Evolutionary conservation across 2,113 vertebrate genomes (phyloP).

Genomic region (Lepus americanus): DNA sequence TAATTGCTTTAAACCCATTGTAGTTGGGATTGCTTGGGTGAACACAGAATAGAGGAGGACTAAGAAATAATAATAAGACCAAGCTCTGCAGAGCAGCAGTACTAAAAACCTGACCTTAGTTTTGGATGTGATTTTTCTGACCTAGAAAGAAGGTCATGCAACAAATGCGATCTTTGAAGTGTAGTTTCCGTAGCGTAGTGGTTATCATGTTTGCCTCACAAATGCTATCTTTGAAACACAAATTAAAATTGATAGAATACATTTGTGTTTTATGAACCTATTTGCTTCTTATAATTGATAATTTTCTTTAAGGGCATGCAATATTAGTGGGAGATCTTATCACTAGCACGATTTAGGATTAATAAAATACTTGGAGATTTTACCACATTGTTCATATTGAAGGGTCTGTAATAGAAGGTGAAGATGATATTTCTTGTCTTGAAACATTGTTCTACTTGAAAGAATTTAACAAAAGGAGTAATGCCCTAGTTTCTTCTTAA

Average conservation of each 20-base stretch:
- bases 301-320: background rate
- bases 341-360: background rate
- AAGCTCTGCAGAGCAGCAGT: slow-evolving; percentile 37
- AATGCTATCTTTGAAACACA: slow-evolving; percentile 22
- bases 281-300: background rate
- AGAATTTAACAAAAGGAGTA: background rate
- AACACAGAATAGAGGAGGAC: slow-evolving; percentile 53
- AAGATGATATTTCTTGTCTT: background rate
- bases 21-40: slow-evolving; percentile 62
- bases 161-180: too few species aligned
- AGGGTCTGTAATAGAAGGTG: background rate
- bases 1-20: slow-evolving; percentile 70
- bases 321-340: background rate
- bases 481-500: background rate
- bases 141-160: background rate
- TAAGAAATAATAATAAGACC: slow-evolving; percentile 61
- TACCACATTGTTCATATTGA: background rate
- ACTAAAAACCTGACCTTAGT: background rate
- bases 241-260: background rate
- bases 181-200: too few species aligned
- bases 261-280: background rate
- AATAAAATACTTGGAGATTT: background rate
- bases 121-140: slow-evolving; percentile 40
- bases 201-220: background rate
- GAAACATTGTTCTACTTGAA: background rate